Evolutionary conservation across 2,888 invertebrate species (phyloP).

Genomic region (Trissoscelio sp.): DNA sequence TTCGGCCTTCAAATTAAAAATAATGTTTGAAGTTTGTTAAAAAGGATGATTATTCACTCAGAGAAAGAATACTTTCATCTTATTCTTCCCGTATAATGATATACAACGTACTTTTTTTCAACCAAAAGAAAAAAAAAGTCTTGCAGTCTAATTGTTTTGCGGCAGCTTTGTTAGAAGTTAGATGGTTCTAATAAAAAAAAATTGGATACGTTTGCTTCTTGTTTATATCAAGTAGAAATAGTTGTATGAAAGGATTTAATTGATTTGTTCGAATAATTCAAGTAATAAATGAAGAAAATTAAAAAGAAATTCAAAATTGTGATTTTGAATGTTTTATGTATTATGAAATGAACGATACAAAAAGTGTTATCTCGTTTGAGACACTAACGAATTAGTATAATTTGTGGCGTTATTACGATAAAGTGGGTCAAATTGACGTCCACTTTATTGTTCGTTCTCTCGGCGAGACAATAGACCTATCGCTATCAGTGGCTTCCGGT

Average conservation of each 20-base stretch:
- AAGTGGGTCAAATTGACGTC: conserved; percentile 9
- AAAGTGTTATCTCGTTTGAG: too few relatives aligned
- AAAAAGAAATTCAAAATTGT: too few relatives aligned
- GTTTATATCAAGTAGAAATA: background rate
- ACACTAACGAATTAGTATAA: too few relatives aligned
- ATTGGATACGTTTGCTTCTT: background rate
- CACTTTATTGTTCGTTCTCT: conserved; percentile 38
- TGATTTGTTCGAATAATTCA: too few relatives aligned
- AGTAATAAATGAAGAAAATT: too few relatives aligned
- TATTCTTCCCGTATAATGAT: conserved; percentile 24
- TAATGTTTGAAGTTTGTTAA: conserved; percentile 55
- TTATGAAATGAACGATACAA: too few relatives aligned
- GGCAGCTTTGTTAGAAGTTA: background rate
- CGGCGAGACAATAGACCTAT: conserved; percentile 38
- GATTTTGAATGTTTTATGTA: too few relatives aligned
- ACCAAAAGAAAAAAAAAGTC: too few relatives aligned
- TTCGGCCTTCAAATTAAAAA: conserved; percentile 46
- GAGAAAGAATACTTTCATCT: conserved; percentile 26
- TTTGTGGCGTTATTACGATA: conserved; percentile 2
- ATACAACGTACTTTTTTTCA: conserved; percentile 13
- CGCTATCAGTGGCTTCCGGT: conserved; percentile 47
- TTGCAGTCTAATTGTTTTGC: background rate
- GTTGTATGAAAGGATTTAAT: background rate
- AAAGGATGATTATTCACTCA: conserved; percentile 50
- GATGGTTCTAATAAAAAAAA: background rate